Evolutionary conservation across 2,888 invertebrate species (phyloP).

Genomic region (Odontomyia ornata): DNA sequence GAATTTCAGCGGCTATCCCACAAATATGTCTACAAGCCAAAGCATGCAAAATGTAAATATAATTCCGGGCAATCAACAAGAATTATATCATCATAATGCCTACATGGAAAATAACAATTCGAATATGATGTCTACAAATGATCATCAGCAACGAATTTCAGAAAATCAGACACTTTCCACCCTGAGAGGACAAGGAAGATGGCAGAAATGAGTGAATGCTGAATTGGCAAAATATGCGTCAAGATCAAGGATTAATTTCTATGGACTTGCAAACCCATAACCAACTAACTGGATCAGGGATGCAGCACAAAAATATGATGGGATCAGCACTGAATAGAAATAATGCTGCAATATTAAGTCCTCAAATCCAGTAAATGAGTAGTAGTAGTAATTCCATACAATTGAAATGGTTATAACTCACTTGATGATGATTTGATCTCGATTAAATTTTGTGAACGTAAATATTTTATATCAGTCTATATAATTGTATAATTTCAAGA

Average conservation of each 20-base stretch:
- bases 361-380: slow-evolving; percentile 53
- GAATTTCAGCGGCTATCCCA: slow-evolving; percentile 55
- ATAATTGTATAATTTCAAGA: too few species aligned
- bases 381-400: slow-evolving; percentile 68
- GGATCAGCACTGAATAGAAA: slow-evolving; percentile 53
- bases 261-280: slow-evolving; percentile 49
- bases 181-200: slow-evolving; percentile 69
- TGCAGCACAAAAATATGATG: slow-evolving; percentile 40
- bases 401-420: too few species aligned
- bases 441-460: too few species aligned
- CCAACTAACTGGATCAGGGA: too few species aligned
- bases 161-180: slow-evolving; percentile 52
- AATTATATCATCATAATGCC: too few species aligned
- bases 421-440: too few species aligned
- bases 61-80: too few species aligned
- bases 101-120: too few species aligned
- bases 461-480: too few species aligned
- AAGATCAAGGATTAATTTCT: slow-evolving; percentile 55
- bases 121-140: too few species aligned
- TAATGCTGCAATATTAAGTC: slow-evolving; percentile 43
- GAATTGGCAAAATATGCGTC: slow-evolving; percentile 70
- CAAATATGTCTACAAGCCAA: slow-evolving; percentile 60
- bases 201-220: slow-evolving; percentile 86
- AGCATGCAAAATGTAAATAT: too few species aligned
- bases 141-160: slow-evolving; percentile 55